These are phyloP conservation scores for Charadrius vociferus DNA, from an alignment of 2,113 vertebrate genomes.

Conservation along the genomic window DNA sequence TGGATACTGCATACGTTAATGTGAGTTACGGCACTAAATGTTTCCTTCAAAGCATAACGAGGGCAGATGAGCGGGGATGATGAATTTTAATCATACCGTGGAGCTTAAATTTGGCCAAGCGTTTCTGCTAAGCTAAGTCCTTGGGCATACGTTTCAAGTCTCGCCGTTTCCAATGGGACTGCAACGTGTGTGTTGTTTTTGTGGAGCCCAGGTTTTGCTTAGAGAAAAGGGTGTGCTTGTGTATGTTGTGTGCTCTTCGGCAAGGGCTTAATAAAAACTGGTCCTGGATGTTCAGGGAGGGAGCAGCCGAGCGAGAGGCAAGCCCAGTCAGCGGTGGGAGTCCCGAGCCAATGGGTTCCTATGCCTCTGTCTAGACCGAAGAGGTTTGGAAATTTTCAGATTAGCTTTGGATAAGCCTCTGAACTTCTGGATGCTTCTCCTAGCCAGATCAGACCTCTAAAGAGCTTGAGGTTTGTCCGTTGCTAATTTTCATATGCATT, in stretches of 20 bases:
- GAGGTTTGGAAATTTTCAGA: constrained; percentile 27
- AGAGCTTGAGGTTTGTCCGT: constrained; percentile 61
- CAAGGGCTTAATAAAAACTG: neutral
- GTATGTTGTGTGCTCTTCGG: neutral
- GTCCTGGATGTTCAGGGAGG: neutral
- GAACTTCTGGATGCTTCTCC: constrained; percentile 15
- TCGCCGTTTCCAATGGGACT: neutral
- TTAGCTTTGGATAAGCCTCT: constrained; percentile 63
- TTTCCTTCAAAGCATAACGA: neutral
- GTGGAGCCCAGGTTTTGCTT: neutral
- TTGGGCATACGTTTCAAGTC: rapidly evolving
- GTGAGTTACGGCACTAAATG: neutral
- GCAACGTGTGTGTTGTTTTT: neutral
- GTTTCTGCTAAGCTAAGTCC: neutral
- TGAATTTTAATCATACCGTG: neutral
- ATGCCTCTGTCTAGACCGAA: neutral
- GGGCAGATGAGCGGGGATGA: neutral
- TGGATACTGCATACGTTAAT: neutral
- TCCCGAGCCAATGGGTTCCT: neutral
- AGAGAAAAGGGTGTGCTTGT: neutral
- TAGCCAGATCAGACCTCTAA: constrained; percentile 35
- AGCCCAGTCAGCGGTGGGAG: neutral
- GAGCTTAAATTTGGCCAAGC: neutral
- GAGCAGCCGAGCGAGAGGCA: neutral
- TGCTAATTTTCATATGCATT: constrained; percentile 70